Conservation (phyloP, 1,140 invertebrate genomes). For the Drosophila yakuba region DNA sequence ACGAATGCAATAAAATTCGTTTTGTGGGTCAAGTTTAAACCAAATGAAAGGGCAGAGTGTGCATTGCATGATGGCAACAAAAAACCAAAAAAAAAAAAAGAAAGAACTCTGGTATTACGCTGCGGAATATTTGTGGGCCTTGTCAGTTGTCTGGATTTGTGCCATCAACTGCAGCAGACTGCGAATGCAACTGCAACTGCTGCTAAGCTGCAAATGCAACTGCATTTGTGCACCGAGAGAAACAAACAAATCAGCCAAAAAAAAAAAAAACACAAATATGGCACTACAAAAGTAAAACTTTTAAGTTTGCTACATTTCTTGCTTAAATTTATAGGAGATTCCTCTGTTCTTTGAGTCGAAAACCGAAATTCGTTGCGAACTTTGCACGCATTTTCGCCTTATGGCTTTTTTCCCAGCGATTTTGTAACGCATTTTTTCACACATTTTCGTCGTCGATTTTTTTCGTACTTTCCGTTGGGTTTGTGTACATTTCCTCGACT, state of each 20-base stretch:
- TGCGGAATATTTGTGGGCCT: neutral
- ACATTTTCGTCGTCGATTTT: slow-evolving; percentile 19
- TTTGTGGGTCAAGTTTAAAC: slow-evolving; percentile 76
- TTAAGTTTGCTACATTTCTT: too few species aligned
- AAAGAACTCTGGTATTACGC: neutral
- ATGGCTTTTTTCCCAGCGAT: slow-evolving; percentile 1
- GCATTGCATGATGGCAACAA: neutral
- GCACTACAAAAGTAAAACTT: too few species aligned
- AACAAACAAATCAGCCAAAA: too few species aligned
- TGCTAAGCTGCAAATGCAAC: neutral
- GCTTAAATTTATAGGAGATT: neutral
- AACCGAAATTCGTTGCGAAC: slow-evolving; percentile 25
- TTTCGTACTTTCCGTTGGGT: slow-evolving; percentile 30
- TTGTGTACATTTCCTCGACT: slow-evolving; percentile 40
- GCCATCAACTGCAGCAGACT: slow-evolving; percentile 48
- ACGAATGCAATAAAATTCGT: slow-evolving; percentile 41
- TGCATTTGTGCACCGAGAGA: neutral
- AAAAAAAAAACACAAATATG: neutral
- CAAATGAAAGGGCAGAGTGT: slow-evolving; percentile 38
- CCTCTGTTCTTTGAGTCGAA: too few species aligned
- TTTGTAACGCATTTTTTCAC: slow-evolving; percentile 26
- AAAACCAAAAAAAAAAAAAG: neutral
- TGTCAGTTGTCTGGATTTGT: slow-evolving; percentile 45
- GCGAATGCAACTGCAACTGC: slow-evolving; percentile 26
- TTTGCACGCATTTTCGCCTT: slow-evolving; percentile 8